A percentile compares a stretch with the other conserved stretches of the same genome.
Evolutionary conservation across 2,888 invertebrate species (phyloP).

Genomic region (Platycnemis pennipes): DNA sequence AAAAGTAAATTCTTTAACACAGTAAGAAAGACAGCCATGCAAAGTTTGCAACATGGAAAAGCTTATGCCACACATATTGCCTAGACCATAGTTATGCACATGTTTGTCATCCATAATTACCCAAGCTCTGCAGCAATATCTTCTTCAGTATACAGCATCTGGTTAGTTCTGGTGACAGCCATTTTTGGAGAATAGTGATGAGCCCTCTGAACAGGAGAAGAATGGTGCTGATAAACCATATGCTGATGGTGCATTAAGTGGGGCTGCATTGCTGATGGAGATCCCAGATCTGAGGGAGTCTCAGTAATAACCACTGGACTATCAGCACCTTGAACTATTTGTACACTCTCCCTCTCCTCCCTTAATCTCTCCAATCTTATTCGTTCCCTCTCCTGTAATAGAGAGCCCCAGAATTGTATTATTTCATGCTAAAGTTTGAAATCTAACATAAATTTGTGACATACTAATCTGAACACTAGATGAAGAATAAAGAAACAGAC

Average conservation of each 20-base stretch:
- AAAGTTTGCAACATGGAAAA: no score
- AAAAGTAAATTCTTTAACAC: no score
- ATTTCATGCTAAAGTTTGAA: no score
- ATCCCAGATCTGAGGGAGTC: slow-evolving; percentile 9
- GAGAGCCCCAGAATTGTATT: neutral
- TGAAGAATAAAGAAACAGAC: neutral
- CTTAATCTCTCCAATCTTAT: slow-evolving; percentile 69
- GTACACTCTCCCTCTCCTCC: slow-evolving; percentile 71
- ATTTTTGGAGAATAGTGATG: slow-evolving; percentile 30
- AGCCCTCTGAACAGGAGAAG: slow-evolving; percentile 53
- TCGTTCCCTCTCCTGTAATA: slow-evolving; percentile 72
- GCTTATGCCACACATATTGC: no score
- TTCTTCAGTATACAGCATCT: slow-evolving; percentile 16
- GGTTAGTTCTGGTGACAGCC: slow-evolving; percentile 47
- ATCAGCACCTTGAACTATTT: slow-evolving; percentile 41
- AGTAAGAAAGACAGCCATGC: no score
- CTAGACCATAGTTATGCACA: no score
- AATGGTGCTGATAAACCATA: slow-evolving; percentile 48
- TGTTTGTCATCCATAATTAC: neutral
- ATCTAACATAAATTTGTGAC: no score
- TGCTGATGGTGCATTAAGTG: neutral
- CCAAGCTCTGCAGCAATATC: slow-evolving; percentile 48
- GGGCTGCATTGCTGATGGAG: slow-evolving; percentile 8
- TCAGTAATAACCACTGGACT: slow-evolving; percentile 47
- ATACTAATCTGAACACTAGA: no score